Conservation (phyloP, 1,140 invertebrate genomes). For the Laupala kohalensis region DNA sequence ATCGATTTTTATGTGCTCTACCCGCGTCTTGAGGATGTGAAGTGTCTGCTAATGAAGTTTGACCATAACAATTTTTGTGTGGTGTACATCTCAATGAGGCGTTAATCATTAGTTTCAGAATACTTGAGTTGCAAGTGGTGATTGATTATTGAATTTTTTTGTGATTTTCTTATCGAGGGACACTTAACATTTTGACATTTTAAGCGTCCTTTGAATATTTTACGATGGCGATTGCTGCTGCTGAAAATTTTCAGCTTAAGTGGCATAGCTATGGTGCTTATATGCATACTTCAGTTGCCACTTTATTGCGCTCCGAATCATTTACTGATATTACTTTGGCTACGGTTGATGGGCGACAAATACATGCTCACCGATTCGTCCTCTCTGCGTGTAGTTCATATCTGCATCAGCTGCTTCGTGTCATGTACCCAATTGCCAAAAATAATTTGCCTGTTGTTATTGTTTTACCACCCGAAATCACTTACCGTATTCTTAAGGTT, state of each 20-base stretch:
- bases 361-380: slow-evolving; percentile 75
- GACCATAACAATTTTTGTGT: too few relatives aligned
- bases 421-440: slow-evolving; percentile 27
- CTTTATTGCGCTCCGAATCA: slow-evolving; percentile 59
- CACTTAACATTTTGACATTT: too few relatives aligned
- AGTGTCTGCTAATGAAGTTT: too few relatives aligned
- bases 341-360: slow-evolving; percentile 63
- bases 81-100: too few relatives aligned
- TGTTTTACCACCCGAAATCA: slow-evolving; percentile 67
- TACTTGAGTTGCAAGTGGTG: too few relatives aligned
- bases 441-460: slow-evolving; percentile 43
- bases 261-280: slow-evolving; percentile 72
- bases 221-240: slow-evolving; percentile 34
- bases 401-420: slow-evolving; percentile 39
- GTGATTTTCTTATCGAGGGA: neutral
- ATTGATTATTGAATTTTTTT: slow-evolving; percentile 1
- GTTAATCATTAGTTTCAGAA: too few relatives aligned
- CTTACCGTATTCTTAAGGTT: slow-evolving; percentile 60
- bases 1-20: slow-evolving; percentile 18
- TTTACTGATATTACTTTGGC: slow-evolving; percentile 74
- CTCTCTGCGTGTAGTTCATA: slow-evolving; percentile 62
- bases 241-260: slow-evolving; percentile 71
- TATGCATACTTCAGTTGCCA: slow-evolving; percentile 65
- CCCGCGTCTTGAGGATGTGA: neutral
- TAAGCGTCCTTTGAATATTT: neutral